phyloP scores from a whole-genome alignment of 1,140 invertebrate species.

The Aradophagus sp. region DNA sequence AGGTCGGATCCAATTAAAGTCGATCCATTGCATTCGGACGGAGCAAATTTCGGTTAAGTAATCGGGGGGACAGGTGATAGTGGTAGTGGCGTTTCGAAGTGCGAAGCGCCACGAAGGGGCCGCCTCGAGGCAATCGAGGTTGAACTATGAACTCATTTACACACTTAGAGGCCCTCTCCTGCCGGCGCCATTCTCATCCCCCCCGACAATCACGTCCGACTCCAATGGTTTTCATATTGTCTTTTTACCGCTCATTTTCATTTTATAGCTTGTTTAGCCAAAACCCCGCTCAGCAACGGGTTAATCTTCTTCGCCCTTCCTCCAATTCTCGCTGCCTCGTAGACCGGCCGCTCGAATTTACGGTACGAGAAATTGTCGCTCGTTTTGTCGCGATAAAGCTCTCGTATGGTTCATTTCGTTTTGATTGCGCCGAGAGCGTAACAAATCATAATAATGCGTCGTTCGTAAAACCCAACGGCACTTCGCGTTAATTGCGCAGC shows the following conservation, averaged over 20 bases:
- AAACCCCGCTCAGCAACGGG: slow-evolving; percentile 61
- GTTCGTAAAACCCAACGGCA: slow-evolving; percentile 20
- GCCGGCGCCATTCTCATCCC: no score
- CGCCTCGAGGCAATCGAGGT: slow-evolving; percentile 67
- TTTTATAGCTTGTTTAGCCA: slow-evolving; percentile 74
- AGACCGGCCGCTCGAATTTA: slow-evolving; percentile 33
- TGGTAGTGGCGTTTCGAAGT: no score
- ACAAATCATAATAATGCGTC: slow-evolving; percentile 31
- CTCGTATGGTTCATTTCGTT: slow-evolving; percentile 42
- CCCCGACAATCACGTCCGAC: no score
- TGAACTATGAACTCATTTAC: slow-evolving; percentile 73
- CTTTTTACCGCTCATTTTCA: slow-evolving; percentile 75
- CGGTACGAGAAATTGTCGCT: slow-evolving; percentile 42
- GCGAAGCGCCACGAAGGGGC: no score
- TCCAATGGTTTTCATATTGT: slow-evolving; percentile 75
- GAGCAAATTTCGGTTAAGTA: slow-evolving; percentile 48
- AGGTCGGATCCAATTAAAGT: slow-evolving; percentile 54
- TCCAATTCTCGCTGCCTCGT: slow-evolving; percentile 9
- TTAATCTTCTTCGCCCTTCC: slow-evolving; percentile 61
- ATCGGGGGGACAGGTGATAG: slow-evolving; percentile 43
- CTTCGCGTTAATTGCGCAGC: slow-evolving; percentile 13
- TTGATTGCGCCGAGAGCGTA: slow-evolving; percentile 24
- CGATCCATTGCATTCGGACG: slow-evolving; percentile 47
- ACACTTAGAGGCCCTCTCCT: no score
- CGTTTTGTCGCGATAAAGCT: slow-evolving; percentile 52